Conservation (phyloP, 23 tunicate species). For the Ascidia mentula region DNA sequence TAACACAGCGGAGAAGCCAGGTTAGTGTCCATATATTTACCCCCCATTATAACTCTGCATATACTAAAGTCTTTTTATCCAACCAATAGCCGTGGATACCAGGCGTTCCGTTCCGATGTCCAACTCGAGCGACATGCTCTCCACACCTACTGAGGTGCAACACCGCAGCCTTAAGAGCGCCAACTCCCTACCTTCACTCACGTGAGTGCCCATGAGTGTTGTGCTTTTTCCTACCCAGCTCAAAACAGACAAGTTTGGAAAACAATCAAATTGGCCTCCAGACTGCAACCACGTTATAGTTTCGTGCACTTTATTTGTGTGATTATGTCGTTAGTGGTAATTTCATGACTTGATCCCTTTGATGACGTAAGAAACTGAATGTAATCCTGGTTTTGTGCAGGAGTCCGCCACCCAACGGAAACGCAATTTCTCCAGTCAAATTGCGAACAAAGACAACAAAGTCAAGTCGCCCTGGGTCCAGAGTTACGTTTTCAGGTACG, state of each 20-base stretch:
- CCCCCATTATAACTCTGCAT: neutral
- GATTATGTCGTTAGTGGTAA: too few species aligned
- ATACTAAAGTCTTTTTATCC: neutral
- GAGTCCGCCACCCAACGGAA: slow-evolving; percentile 42
- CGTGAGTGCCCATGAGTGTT: slow-evolving; percentile 37
- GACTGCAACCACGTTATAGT: too few species aligned
- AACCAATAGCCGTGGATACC: neutral
- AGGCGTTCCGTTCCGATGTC: neutral
- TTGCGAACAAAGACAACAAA: slow-evolving; percentile 39
- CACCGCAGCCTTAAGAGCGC: slow-evolving; percentile 30
- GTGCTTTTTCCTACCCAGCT: too few species aligned
- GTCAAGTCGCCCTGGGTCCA: slow-evolving; percentile 62
- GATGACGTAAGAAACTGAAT: neutral
- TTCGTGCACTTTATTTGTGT: neutral
- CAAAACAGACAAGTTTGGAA: too few species aligned
- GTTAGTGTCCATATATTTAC: neutral
- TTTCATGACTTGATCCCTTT: too few species aligned
- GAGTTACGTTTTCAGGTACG: slow-evolving; percentile 91
- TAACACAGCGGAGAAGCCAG: neutral
- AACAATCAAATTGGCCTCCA: too few species aligned
- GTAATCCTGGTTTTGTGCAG: slow-evolving; percentile 12
- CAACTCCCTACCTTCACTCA: slow-evolving; percentile 62
- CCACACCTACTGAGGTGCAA: slow-evolving; percentile 25
- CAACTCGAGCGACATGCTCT: slow-evolving; percentile 16
- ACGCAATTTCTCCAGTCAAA: slow-evolving; percentile 52